Evolutionary conservation across 1,140 invertebrate genomes (phyloP).

Genomic region (Drosophila obscura): DNA sequence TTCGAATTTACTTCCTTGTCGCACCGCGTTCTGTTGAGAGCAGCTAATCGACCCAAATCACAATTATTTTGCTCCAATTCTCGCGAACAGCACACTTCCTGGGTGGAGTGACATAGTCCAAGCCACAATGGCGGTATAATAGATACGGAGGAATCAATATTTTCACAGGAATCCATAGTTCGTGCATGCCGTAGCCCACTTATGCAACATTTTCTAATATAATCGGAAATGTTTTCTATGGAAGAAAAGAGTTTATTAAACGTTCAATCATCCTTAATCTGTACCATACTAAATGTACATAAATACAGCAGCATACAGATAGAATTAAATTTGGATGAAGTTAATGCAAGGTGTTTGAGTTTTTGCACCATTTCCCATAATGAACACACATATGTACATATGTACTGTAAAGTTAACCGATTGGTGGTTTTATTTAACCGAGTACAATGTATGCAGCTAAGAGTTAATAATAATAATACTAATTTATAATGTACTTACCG

Average conservation of each 20-base stretch:
- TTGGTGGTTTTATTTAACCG: not conserved
- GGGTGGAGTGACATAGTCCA: conserved; percentile 74
- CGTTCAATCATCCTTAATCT: not conserved
- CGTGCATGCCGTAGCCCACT: conserved; percentile 63
- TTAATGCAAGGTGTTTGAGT: not conserved
- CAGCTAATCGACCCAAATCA: conserved; percentile 68
- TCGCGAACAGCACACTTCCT: conserved; percentile 73
- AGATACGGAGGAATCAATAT: conserved; percentile 38
- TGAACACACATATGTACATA: not conserved
- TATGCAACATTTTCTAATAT: conserved; percentile 76
- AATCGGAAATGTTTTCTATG: conserved; percentile 58
- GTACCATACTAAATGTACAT: not conserved
- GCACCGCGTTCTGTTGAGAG: conserved; percentile 61
- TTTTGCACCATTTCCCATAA: not conserved
- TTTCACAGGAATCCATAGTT: conserved; percentile 47
- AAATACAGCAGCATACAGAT: not conserved
- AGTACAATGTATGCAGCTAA: not conserved
- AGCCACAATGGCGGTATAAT: conserved; percentile 70
- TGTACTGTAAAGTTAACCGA: not conserved
- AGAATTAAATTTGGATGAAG: not conserved
- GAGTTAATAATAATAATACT: not conserved
- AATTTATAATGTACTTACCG: not conserved
- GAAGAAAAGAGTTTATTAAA: not conserved
- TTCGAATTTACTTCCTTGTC: conserved; percentile 40
- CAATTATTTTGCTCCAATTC: conserved; percentile 65